Evolutionary conservation across 2,113 vertebrate species (phyloP).

Genomic region (Terrapene triunguis): DNA sequence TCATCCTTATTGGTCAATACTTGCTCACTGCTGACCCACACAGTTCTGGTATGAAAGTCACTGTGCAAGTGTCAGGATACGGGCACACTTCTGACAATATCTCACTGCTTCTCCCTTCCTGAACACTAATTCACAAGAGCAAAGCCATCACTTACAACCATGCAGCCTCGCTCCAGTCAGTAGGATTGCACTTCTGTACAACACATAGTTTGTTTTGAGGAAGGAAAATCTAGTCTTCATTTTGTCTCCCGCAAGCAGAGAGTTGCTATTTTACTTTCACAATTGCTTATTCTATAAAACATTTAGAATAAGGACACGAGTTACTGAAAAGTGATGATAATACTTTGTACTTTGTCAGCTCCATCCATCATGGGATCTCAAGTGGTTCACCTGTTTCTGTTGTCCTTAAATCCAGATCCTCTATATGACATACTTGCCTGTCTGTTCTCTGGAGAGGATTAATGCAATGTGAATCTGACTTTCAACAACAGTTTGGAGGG

Average conservation of each 20-base stretch:
- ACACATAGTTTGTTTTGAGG: neutral
- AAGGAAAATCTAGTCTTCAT: neutral
- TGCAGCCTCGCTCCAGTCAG: neutral
- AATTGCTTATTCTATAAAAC: neutral
- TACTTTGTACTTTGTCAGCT: neutral
- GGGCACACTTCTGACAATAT: accelerated
- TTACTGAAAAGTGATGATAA: neutral
- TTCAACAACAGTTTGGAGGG: neutral
- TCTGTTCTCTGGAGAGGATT: neutral
- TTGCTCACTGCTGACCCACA: neutral
- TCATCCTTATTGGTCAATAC: neutral
- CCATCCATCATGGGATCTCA: accelerated
- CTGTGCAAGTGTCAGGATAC: neutral
- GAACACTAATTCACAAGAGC: neutral
- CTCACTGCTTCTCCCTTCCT: neutral
- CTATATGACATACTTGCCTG: neutral
- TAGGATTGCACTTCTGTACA: neutral
- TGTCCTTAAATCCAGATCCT: neutral
- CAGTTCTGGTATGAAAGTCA: neutral
- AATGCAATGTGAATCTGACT: neutral
- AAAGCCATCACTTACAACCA: neutral
- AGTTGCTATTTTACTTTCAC: neutral
- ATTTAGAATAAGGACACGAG: neutral
- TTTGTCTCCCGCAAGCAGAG: neutral
- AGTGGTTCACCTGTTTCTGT: neutral